A percentile compares a stretch with the other conserved stretches of the same genome.
These are phyloP conservation scores for Peromyscus nudipes DNA, from an alignment of 2,797 vertebrate species.

Conservation along the genomic window DNA sequence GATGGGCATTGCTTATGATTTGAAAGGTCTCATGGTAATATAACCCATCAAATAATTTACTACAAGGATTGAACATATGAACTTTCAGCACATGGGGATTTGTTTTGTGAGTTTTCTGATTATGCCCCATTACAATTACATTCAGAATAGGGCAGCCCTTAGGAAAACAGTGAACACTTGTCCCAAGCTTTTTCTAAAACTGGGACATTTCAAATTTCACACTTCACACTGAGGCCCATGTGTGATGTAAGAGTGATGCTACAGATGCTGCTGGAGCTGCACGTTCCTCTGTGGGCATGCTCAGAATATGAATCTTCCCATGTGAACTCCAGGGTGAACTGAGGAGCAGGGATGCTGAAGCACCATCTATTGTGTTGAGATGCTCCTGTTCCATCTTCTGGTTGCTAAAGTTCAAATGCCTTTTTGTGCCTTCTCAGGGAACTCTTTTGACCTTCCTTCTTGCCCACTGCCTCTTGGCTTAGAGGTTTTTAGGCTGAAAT, in stretches of 20 bases:
- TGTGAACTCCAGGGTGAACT: background rate
- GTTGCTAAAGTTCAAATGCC: background rate
- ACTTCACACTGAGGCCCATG: background rate
- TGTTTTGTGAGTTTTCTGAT: slow-evolving; percentile 69
- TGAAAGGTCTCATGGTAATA: slow-evolving; percentile 78
- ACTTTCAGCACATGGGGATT: slow-evolving; percentile 33
- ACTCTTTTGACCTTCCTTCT: background rate
- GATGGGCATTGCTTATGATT: slow-evolving; percentile 79
- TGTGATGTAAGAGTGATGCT: background rate
- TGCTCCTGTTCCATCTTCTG: background rate
- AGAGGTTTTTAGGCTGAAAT: background rate
- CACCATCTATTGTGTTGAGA: background rate
- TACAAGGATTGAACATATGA: slow-evolving; percentile 70
- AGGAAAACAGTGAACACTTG: slow-evolving; percentile 6
- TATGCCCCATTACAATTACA: slow-evolving; percentile 38
- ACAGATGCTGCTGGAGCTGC: background rate
- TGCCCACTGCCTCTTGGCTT: background rate
- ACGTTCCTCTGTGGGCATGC: background rate
- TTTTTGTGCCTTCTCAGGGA: slow-evolving; percentile 41
- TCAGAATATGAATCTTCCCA: slow-evolving; percentile 7
- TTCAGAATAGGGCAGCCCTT: slow-evolving; percentile 1
- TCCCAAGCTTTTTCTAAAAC: background rate
- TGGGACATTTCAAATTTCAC: slow-evolving; percentile 3
- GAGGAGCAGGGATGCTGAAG: background rate
- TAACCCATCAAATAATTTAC: slow-evolving; percentile 81